Evolutionary conservation across 2,797 vertebrate genomes (phyloP), one percentile per base, ranked within the genome.

Genomic region (Yasuhikotakia modesta): DNA sequence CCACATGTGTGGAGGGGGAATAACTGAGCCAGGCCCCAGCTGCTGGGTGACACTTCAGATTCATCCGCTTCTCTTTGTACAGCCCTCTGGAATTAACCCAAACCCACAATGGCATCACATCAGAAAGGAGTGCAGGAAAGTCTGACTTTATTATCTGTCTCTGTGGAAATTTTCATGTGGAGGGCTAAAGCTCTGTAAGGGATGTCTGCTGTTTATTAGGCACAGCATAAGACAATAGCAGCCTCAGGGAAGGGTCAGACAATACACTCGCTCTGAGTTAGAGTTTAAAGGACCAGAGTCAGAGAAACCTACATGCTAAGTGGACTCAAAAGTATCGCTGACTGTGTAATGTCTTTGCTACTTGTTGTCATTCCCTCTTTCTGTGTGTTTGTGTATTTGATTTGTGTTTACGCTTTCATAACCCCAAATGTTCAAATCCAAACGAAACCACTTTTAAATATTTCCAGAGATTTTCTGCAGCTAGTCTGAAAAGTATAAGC

Each of bases 41-140:
- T 94, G 94, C 89, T 90, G 93, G 90, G 89, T 91, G 93, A 95
- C 95, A 94, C 95, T 96, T 95, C 95, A 95, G 94, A 95, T 94
- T 94, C 94, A 93, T 92, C 84, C 39, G 86, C 91, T 94, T 94
- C 89, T 92, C 94, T 96, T 94, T 95, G 94, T 94, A 92, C 91
- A 90, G 93, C 88, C 91, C 90, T 88, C 94, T 95, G 95, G 94
- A 96, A 93, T 92, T 89, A 92, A 91, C 94, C 94, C 96, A 94
- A 95, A 94, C 93, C 77, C 94, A 92, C 92, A 90, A 96, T 93
- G 95, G 95, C 95, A 94, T 92, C 92, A 93, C 94, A 95, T 95
- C 93, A 96, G 94, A 96, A 94, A 92, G 83, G 82, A 79, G 73
- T 50, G 85, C 82, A 86, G 89, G 85, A 86, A 91, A 90, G 92